phyloP scores from a whole-genome alignment of 1,140 invertebrate species.

The Marisa cornuarietis region DNA sequence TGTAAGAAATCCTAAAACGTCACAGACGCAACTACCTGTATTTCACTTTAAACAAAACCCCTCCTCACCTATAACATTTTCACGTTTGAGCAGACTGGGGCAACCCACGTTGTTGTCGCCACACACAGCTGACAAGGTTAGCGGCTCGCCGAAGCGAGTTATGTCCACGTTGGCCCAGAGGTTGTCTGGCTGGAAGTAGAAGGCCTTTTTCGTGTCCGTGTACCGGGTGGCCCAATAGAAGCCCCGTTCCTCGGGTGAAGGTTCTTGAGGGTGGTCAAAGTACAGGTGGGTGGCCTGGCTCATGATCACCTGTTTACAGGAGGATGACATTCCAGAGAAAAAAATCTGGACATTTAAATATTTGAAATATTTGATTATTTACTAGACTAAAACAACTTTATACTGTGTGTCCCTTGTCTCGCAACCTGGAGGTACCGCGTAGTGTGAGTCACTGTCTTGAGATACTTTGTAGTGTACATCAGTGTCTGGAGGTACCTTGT shows the following conservation, averaged over 20 bases:
- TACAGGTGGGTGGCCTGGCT: conserved; percentile 57
- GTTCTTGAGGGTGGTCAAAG: conserved; percentile 62
- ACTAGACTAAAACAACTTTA: too few species aligned
- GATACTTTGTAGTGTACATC: too few species aligned
- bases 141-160: conserved; percentile 38
- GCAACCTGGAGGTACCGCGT: too few species aligned
- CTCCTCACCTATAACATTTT: background rate
- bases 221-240: conserved; percentile 60
- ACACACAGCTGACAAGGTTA: conserved; percentile 41
- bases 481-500: too few species aligned
- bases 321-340: too few species aligned
- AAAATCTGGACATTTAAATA: too few species aligned
- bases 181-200: conserved; percentile 47
- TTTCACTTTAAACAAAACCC: background rate
- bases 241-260: conserved; percentile 58
- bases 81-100: background rate
- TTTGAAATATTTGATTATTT: too few species aligned
- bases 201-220: conserved; percentile 42
- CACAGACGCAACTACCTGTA: background rate
- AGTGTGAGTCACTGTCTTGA: too few species aligned
- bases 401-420: too few species aligned
- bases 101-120: conserved; percentile 18
- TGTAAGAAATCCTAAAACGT: background rate
- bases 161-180: conserved; percentile 52
- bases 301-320: conserved; percentile 52